phyloP scores from a whole-genome alignment of 2,797 vertebrate species.

The Acridotheres tristis region DNA sequence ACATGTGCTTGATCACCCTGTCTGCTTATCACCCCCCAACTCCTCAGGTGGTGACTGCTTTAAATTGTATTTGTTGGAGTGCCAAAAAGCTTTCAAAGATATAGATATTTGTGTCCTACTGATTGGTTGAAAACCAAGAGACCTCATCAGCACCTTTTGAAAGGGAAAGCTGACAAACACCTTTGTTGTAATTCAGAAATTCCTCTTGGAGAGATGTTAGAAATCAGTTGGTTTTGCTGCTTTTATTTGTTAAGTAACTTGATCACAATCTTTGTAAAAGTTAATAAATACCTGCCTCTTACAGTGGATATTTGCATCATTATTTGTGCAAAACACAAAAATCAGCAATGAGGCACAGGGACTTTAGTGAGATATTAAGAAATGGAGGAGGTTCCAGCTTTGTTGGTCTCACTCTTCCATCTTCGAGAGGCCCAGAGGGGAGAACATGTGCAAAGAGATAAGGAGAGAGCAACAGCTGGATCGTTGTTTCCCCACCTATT shows the following conservation, averaged over 20 bases:
- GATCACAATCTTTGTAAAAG: not conserved
- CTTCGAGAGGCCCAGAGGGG: not conserved
- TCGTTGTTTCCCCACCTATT: not conserved
- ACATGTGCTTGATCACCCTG: accelerated
- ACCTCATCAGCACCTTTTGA: not conserved
- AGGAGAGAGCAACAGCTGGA: not conserved
- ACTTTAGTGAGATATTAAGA: not conserved
- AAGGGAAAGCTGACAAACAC: not conserved
- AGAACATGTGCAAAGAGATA: not conserved
- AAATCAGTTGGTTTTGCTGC: not conserved
- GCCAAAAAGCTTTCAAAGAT: not conserved
- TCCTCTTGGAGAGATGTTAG: not conserved
- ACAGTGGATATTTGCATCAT: not conserved
- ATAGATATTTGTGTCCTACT: not conserved
- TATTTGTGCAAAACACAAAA: not conserved
- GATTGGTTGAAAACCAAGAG: not conserved
- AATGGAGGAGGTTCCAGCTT: not conserved
- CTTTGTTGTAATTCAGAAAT: not conserved
- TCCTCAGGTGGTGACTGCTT: not conserved
- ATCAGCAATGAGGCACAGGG: not conserved
- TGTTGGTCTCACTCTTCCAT: not conserved
- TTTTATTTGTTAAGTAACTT: not conserved
- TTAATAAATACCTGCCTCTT: not conserved
- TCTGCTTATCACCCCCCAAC: not conserved
- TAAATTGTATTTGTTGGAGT: not conserved